Conservation (phyloP, 1,140 invertebrate genomes). For the Condylostylus longicornis region DNA sequence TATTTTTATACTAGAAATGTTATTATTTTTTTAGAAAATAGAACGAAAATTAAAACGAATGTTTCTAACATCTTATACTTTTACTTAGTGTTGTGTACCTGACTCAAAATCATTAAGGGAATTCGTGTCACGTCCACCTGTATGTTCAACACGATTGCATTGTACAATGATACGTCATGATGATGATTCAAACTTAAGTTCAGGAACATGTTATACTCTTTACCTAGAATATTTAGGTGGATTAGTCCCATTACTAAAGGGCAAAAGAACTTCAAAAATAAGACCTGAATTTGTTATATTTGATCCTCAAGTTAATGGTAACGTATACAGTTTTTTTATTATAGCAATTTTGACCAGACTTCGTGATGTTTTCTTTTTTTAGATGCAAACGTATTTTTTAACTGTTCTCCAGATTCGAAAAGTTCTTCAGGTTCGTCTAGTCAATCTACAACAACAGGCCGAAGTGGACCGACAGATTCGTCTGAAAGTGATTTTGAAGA, state of each 20-base stretch:
- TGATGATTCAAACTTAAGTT: slow-evolving; percentile 49
- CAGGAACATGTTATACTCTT: slow-evolving; percentile 78
- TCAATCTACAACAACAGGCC: slow-evolving; percentile 33
- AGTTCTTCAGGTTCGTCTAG: slow-evolving; percentile 34
- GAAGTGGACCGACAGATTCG: slow-evolving; percentile 40
- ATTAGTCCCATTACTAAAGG: slow-evolving; percentile 87
- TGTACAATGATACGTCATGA: slow-evolving; percentile 94
- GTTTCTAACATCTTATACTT: neutral
- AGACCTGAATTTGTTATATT: slow-evolving; percentile 97
- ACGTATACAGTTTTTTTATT: slow-evolving; percentile 15
- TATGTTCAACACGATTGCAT: slow-evolving; percentile 67
- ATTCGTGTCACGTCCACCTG: slow-evolving; percentile 84
- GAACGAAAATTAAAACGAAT: neutral
- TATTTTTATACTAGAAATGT: neutral
- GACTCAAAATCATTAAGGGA: slow-evolving; percentile 71
- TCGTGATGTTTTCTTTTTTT: neutral
- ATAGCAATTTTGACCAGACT: neutral
- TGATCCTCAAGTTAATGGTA: slow-evolving; percentile 74
- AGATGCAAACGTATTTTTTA: slow-evolving; percentile 26
- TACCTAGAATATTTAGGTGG: slow-evolving; percentile 95
- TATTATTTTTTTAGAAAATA: neutral
- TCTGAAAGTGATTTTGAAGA: slow-evolving; percentile 72
- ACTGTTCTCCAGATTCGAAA: slow-evolving; percentile 33
- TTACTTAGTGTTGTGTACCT: slow-evolving; percentile 79
- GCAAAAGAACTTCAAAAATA: slow-evolving; percentile 89